Base-by-base conservation (phyloP, 2,888 invertebrate species). In the Caenorhabditis sp. region DNA sequence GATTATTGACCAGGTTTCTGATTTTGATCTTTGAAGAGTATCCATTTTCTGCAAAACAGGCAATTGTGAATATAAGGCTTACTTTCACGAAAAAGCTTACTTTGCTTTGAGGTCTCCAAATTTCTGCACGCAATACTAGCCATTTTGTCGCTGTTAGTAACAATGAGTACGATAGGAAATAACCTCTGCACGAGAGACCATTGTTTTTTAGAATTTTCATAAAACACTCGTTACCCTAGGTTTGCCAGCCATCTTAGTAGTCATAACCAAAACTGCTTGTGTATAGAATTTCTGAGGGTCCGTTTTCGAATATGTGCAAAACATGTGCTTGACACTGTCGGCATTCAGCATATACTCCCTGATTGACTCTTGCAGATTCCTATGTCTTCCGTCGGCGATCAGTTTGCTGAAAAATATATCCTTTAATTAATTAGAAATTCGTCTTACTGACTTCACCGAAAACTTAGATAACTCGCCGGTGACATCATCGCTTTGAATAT, bases 251-350 rank as follows among this genome's bases (percentile, higher is more conserved):
- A 35, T 15, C 15, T 40, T 24, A 24, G 4, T 9, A 20, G 15
- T 18, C 1, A 20, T 2, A 2, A 28, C 26, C 20, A 58, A 1
- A 18, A 65, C 20, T 2, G 64, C 47, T 6, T 28, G 2, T 1
- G 35, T 37, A 37, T 60, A 74, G 40, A 35, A 74, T n/a, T 20
- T 20, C 4, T 74, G 51, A 1, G 65, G 74, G 3, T n/a, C 3
- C 22, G 26, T 1, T n/a, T 51, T 24, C 0, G 60, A 35, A 50
- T 74, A 64, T 6, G 67, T 60, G 32, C 74, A 74, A 20, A 74
- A 60, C 37, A 74, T 28, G 20, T 74, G 50, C 13, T 60, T 56
- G n/a, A 22, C 32, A 1, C 50, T 28, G 3, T 65, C 65, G 6
- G 64, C 4, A 0, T 22, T 2, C 15, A 65, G n/a, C 2, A 72